These are phyloP conservation scores for Nothocercus nigrocapillus DNA, from an alignment of 2,113 vertebrate species.

Conservation along the genomic window DNA sequence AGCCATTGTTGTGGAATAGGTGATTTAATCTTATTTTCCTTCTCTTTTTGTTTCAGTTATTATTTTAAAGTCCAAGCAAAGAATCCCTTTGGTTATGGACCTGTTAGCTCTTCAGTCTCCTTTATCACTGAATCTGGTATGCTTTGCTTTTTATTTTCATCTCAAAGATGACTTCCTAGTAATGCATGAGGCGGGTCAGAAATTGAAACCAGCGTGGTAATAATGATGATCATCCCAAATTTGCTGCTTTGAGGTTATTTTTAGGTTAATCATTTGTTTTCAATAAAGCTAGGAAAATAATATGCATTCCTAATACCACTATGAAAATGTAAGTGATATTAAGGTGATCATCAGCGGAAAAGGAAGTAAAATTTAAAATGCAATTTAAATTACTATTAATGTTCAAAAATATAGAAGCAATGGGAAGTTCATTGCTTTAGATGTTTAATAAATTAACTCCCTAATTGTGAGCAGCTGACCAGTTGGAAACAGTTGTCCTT, in stretches of 20 bases:
- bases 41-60: slow-evolving; percentile 83
- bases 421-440: slow-evolving; percentile 15
- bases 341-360: background rate
- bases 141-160: slow-evolving; percentile 4
- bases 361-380: slow-evolving; percentile 19
- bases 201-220: background rate
- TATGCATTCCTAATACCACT: background rate
- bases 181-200: background rate
- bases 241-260: background rate
- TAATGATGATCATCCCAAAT: background rate
- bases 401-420: slow-evolving; percentile 6
- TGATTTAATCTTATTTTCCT: slow-evolving; percentile 10
- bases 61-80: slow-evolving; percentile 98
- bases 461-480: slow-evolving; percentile 44
- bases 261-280: background rate
- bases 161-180: background rate
- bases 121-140: slow-evolving; percentile 97
- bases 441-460: background rate
- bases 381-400: background rate
- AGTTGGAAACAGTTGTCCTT: background rate
- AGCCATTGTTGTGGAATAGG: background rate
- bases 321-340: background rate
- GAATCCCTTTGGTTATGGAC: slow-evolving; percentile 93
- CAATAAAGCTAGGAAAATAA: background rate
- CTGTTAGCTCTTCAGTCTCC: slow-evolving; percentile 89